Evolutionary conservation across 2,888 invertebrate species (phyloP).

Genomic region (Tenthredo livida): DNA sequence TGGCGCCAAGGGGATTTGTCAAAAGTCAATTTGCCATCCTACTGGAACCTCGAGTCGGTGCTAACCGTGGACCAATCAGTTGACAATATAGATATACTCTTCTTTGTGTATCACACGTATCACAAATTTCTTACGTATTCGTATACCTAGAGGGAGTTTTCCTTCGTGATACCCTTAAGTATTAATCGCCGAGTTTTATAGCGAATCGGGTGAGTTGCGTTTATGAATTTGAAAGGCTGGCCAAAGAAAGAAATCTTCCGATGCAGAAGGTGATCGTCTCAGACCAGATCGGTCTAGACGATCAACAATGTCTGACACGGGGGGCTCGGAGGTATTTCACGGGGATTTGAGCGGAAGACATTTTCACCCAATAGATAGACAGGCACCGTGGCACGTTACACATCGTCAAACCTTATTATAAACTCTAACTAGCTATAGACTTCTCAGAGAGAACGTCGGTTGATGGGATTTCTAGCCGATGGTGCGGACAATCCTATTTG

Average conservation of each 20-base stretch:
- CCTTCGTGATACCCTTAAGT: neutral
- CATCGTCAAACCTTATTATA: slow-evolving; percentile 77
- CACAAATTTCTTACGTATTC: neutral
- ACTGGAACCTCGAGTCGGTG: slow-evolving; percentile 19
- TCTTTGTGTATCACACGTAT: neutral
- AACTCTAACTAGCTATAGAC: slow-evolving; percentile 75
- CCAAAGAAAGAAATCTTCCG: slow-evolving; percentile 51
- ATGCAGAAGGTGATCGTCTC: slow-evolving; percentile 57
- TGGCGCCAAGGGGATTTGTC: slow-evolving; percentile 57
- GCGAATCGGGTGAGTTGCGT: slow-evolving; percentile 26
- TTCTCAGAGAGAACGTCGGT: slow-evolving; percentile 73
- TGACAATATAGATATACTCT: neutral
- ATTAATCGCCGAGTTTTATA: slow-evolving; percentile 1
- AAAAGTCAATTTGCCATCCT: slow-evolving; percentile 52
- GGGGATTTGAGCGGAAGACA: slow-evolving; percentile 78
- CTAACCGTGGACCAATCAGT: slow-evolving; percentile 26
- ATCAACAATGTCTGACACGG: slow-evolving; percentile 61
- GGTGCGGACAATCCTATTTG: slow-evolving; percentile 78
- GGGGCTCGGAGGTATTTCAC: slow-evolving; percentile 71
- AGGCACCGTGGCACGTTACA: slow-evolving; percentile 74
- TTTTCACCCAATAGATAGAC: slow-evolving; percentile 78
- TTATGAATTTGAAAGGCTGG: slow-evolving; percentile 48
- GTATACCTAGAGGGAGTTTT: neutral
- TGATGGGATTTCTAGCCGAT: slow-evolving; percentile 78
- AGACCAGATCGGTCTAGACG: slow-evolving; percentile 68